Evolutionary conservation across 2,888 invertebrate species (phyloP), one percentile per base, ranked within the genome.

Genomic region (Thera britannica): DNA sequence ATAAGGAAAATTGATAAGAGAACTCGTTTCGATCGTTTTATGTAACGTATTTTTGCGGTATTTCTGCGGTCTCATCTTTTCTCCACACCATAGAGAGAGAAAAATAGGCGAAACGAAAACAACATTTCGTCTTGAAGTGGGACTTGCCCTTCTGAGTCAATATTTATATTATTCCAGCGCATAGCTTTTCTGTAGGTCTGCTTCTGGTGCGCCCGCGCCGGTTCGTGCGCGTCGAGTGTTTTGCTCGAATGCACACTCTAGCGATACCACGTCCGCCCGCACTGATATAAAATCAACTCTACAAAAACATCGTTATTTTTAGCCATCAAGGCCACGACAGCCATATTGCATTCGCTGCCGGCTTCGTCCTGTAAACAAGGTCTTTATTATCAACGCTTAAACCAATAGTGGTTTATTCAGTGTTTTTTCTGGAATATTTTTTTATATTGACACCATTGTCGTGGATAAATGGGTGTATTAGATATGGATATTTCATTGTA

Each of bases 281-380:
- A 80, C 80, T 81, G 85, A 85, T 89, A 89, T 88, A 87, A 89
- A 90, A 86, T 87, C 84, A 83, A 83, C 83, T 85, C 87, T 84
- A 88, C 88, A 90, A 89, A 89, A 90, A 91, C 88, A 89, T 85
- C 79, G 87, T 89, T 92, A 92, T 92, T 92, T 92, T 90, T 90
- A 81, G 75, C 79, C 68, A 64, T 83, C 90, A 92, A 92, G 93
- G 93, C 85, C 89, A 86, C 81, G 81, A 76, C 83, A 86, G 89
- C 89, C 89, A 89, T 89, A 78, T 88, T 92, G 90, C 88, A 90
- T 88, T 90, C 87, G 85, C 83, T 80, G 77, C 82, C 80, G 80
- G 82, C 85, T 82, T 84, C 77, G 79, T 82, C 81, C 83, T 85
- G 85, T 87, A 89, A 90, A 90, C 90, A 90, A 87, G 83, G 78